Evolutionary conservation across 2,888 invertebrate species (phyloP).

Genomic region (Trissolcus brochymenae): DNA sequence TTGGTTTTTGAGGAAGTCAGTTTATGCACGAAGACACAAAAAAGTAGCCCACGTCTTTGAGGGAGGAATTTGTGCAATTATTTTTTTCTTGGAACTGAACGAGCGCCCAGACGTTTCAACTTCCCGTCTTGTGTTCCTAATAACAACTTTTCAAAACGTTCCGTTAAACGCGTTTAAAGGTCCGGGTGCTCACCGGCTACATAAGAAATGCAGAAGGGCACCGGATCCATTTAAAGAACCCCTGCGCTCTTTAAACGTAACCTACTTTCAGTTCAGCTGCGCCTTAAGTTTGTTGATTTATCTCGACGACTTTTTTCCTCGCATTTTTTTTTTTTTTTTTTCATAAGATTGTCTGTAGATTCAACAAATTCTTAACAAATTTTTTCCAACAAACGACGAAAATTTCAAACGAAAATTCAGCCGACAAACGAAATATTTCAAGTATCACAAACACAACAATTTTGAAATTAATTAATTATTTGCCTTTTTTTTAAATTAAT

Average conservation of each 20-base stretch:
- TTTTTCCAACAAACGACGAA: too few relatives aligned
- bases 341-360: not conserved
- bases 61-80: constrained; percentile 7
- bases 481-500: too few relatives aligned
- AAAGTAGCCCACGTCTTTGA: constrained; percentile 1
- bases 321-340: not conserved
- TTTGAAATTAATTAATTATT: too few relatives aligned
- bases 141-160: constrained; percentile 24
- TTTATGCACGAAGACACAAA: constrained; percentile 1
- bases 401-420: too few relatives aligned
- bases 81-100: constrained; percentile 12
- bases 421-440: too few relatives aligned
- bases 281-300: constrained; percentile 15
- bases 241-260: constrained; percentile 15
- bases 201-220: constrained; percentile 39
- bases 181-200: constrained; percentile 13
- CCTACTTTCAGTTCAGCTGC: constrained; percentile 15
- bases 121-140: constrained; percentile 20
- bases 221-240: constrained; percentile 34
- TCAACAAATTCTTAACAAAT: too few relatives aligned
- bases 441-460: too few relatives aligned
- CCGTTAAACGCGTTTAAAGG: constrained; percentile 45
- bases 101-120: constrained; percentile 27
- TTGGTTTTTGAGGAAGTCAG: not conserved
- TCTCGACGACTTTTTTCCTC: not conserved